A percentile compares a stretch with the other conserved stretches of the same genome.
Conservation (phyloP, 2,113 vertebrate species). For the human (Homo sapiens) region DNA sequence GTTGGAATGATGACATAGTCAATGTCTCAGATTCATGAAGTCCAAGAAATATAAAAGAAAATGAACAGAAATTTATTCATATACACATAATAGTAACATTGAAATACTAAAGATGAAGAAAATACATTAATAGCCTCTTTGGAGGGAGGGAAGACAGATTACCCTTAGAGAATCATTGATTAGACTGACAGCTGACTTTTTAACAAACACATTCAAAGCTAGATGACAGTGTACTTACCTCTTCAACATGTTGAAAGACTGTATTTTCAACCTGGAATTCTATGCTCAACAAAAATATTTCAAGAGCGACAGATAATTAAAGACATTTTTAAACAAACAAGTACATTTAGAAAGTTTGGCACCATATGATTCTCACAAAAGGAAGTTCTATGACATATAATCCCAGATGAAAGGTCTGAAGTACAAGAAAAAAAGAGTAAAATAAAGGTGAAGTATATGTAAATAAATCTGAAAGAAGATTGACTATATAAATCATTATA, state of each 20-base stretch:
- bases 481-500: not conserved
- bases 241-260: not conserved
- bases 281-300: not conserved
- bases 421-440: not conserved
- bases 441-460: not conserved
- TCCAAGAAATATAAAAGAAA: not conserved
- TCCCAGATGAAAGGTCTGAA: not conserved
- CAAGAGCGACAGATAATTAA: not conserved
- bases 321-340: not conserved
- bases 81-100: not conserved
- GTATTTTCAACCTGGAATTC: not conserved
- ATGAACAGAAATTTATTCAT: not conserved
- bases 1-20: not conserved
- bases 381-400: not conserved
- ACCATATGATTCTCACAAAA: not conserved
- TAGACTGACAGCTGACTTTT: not conserved
- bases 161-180: not conserved
- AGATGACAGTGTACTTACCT: not conserved
- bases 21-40: not conserved
- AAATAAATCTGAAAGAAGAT: not conserved
- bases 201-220: not conserved
- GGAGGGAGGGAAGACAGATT: not conserved
- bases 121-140: not conserved
- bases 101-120: not conserved
- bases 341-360: not conserved